phyloP scores from a whole-genome alignment of 1,140 invertebrate species.

The Kradibia gibbosae region DNA sequence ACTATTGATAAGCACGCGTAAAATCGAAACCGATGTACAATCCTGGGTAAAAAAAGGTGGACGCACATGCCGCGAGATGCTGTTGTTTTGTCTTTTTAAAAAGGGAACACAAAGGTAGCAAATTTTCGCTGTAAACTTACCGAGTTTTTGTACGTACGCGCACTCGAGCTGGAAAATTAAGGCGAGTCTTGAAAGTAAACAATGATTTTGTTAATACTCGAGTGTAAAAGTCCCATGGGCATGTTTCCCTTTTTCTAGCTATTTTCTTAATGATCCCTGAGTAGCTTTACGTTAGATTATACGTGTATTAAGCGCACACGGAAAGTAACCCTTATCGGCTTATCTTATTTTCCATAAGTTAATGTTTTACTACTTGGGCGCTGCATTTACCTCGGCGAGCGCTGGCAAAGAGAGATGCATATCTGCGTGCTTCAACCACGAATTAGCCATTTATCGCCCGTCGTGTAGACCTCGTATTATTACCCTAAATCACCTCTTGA shows the following conservation, averaged over 20 bases:
- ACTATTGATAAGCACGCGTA: too few species aligned
- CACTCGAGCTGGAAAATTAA: neutral
- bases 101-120: too few species aligned
- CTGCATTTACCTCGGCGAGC: neutral
- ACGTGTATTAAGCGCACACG: conserved; percentile 26
- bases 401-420: conserved; percentile 8
- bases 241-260: neutral
- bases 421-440: conserved; percentile 33
- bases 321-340: conserved; percentile 31
- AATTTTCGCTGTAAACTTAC: too few species aligned
- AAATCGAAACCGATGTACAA: neutral
- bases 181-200: neutral
- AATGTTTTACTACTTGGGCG: conserved; percentile 26
- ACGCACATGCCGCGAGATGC: too few species aligned
- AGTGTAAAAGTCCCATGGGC: neutral
- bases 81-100: too few species aligned
- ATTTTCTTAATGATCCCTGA: conserved; percentile 40
- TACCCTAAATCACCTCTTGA: conserved; percentile 32
- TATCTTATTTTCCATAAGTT: conserved; percentile 42
- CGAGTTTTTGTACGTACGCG: neutral
- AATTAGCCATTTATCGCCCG: conserved; percentile 45
- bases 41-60: too few species aligned
- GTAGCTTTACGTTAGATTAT: conserved; percentile 23
- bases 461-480: conserved; percentile 14
- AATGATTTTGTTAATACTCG: conserved; percentile 19